A percentile compares a stretch with the other conserved stretches of the same genome.
These are phyloP conservation scores for Atta cephalotes DNA, from an alignment of 1,140 invertebrate species.

Conservation along the genomic window DNA sequence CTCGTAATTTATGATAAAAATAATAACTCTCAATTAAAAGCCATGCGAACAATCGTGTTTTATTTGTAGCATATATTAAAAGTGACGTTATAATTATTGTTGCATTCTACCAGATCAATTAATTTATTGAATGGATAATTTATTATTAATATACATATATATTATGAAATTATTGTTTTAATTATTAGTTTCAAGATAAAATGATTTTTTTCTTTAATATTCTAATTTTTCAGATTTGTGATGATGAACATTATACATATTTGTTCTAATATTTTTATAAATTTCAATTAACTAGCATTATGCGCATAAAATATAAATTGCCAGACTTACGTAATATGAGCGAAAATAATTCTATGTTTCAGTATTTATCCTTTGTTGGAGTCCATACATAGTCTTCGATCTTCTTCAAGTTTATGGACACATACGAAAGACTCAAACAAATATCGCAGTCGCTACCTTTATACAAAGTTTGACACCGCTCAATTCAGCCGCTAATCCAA, in stretches of 20 bases:
- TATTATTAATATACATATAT: background rate
- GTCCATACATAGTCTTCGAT: constrained; percentile 97
- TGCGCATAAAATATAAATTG: background rate
- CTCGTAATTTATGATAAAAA: constrained; percentile 5
- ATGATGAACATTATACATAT: background rate
- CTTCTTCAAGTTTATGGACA: constrained; percentile 95
- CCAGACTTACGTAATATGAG: background rate
- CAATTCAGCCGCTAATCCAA: constrained; percentile 97
- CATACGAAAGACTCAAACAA: constrained; percentile 93
- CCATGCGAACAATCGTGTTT: constrained; percentile 2
- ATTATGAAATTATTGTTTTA: constrained; percentile 8
- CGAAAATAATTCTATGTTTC: constrained; percentile 80
- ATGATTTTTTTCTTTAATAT: background rate
- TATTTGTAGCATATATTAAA: background rate
- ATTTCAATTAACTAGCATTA: background rate
- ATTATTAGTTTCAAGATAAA: background rate
- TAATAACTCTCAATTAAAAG: constrained; percentile 11
- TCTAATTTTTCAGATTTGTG: background rate
- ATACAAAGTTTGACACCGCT: constrained; percentile 97
- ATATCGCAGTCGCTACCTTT: constrained; percentile 94
- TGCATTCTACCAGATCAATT: background rate
- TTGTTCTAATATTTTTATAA: background rate
- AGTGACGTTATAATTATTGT: background rate
- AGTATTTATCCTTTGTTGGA: constrained; percentile 99
- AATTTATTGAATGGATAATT: constrained; percentile 18